Percentiles rank a stretch among this genome's conserved stretches.
Conservation (phyloP, 2,113 vertebrate species). For the Ranitomeya imitator region DNA sequence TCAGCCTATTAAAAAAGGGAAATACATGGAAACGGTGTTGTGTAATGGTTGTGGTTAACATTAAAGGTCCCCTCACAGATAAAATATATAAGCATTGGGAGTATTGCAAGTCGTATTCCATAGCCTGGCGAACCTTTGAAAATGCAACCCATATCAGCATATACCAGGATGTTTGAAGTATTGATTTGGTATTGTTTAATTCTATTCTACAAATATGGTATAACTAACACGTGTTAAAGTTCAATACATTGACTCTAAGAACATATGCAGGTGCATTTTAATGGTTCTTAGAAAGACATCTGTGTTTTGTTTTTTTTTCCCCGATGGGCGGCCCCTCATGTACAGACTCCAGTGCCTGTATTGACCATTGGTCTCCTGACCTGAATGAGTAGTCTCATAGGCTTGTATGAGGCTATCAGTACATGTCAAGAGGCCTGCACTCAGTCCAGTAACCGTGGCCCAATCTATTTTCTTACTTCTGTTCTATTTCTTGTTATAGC, state of each 20-base stretch:
- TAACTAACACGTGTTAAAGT: not conserved
- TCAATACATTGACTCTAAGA: not conserved
- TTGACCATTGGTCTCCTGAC: too few relatives aligned
- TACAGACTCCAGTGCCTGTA: too few relatives aligned
- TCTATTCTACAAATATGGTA: not conserved
- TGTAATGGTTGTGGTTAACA: not conserved
- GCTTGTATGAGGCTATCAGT: too few relatives aligned
- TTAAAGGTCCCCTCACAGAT: not conserved
- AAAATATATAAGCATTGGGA: not conserved
- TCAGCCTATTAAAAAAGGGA: not conserved
- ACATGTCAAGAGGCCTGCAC: too few relatives aligned
- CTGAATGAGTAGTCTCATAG: too few relatives aligned
- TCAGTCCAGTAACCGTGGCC: too few relatives aligned
- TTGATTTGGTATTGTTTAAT: not conserved
- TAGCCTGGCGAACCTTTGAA: not conserved
- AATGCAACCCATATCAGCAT: not conserved
- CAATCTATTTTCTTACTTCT: not conserved
- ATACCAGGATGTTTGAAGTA: not conserved
- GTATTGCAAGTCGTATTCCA: not conserved
- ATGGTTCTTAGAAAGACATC: not conserved
- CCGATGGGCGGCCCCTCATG: too few relatives aligned
- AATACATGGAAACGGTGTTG: not conserved
- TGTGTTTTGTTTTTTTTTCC: not conserved
- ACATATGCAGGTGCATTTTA: not conserved
- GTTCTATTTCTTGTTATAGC: not conserved